Evolutionary conservation across 1,140 invertebrate species (phyloP), one percentile per base, ranked within the genome.

Genomic region (Temnothorax curvispinosus): DNA sequence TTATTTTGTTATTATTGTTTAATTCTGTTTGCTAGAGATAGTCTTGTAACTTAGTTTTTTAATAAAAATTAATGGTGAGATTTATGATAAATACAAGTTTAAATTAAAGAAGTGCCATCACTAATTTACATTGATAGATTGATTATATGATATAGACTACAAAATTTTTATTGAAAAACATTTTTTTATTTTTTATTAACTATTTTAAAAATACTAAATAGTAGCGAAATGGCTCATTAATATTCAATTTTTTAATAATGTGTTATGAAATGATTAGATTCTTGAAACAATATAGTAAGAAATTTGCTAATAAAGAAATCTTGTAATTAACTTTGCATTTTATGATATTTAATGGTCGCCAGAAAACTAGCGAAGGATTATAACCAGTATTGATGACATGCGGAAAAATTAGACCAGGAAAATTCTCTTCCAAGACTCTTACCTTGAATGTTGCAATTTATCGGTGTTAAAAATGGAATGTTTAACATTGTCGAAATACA

Each of bases 401-500:
- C 44, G 44, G 44, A 47, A 47, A 47, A 47, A 9, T 47, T 18
- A 67, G 7, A 9, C 69, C 52, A 50, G 0, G 9, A 0, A 65
- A 47, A 56, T 75, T 1, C 15, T 18, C 35, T 2, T 62, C 0
- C 27, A 9, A 58, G 11, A 32, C 0, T 87, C 91, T 93, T 94
- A 98, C 98, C 97, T 96, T 96, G 96, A 88, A 99, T 98, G 91
- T 99, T 88, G n/a, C 27, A 56, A 18, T 86, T 98, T 0, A 95
- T 93, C 0, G 98, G 97, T 7, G 96, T 97, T 6, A 99, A 95
- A 92, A 98, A 98, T 0, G 98, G 98, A 91, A 98, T 97, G 62
- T 96, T 96, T 78, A 98, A 95, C 35, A 97, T 95, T 3, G 97
- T 96, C 0, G 98, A 95, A 54, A 98, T 94, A 76, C 97, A 96